phyloP scores from a whole-genome alignment of 2,113 vertebrate species.

The Pipra filicauda region DNA sequence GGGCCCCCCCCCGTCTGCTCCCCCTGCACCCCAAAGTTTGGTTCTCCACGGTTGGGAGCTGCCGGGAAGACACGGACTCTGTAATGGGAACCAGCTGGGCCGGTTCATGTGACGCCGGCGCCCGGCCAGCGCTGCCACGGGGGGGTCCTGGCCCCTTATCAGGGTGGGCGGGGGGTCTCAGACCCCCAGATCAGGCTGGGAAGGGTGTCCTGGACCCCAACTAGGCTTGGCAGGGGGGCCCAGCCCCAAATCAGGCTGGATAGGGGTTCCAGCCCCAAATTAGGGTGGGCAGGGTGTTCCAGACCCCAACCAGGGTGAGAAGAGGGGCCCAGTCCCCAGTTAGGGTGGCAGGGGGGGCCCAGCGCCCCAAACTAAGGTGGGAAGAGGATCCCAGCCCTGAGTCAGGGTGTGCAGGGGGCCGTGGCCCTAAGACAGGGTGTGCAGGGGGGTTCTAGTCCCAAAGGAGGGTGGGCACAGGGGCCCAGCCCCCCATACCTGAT shows the following conservation, averaged over 20 bases:
- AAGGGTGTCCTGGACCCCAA: background rate
- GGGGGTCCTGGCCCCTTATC: background rate
- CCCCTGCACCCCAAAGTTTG: background rate
- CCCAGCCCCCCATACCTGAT: background rate
- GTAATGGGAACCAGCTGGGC: background rate
- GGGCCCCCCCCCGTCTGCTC: rapidly evolving
- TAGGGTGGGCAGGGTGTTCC: background rate
- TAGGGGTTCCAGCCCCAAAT: background rate
- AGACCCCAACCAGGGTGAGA: background rate
- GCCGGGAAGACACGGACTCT: rapidly evolving
- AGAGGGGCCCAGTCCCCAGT: background rate
- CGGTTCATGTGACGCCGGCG: background rate
- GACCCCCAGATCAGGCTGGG: background rate
- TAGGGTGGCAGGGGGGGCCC: background rate
- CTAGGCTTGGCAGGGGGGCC: background rate
- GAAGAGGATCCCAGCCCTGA: background rate
- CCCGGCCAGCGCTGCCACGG: background rate
- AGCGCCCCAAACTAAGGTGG: background rate
- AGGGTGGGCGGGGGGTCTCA: no score
- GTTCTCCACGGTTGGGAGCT: background rate
- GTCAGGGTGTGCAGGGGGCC: no score
- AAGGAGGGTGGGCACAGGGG: rapidly evolving
- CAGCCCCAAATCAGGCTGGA: background rate
- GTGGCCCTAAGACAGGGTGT: no score
- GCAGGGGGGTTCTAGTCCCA: rapidly evolving